Base-by-base conservation (phyloP, 2,888 invertebrate species). In the Scaptomyza polygonia region DNA sequence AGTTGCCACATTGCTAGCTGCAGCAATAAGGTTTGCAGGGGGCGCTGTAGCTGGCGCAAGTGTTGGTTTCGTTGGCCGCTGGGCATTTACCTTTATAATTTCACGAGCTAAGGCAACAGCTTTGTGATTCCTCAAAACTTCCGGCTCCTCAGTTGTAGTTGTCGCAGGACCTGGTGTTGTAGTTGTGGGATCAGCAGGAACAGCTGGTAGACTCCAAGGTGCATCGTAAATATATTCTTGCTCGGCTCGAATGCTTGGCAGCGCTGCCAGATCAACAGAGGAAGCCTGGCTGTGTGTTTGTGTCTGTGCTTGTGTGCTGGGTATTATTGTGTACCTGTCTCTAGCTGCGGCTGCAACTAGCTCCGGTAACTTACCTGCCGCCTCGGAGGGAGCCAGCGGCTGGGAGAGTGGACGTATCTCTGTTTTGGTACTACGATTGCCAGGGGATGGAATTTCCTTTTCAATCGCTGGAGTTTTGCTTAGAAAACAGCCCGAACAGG, bases 401-500 rank as follows among this genome's bases (percentile, higher is more conserved):
- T 61, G 63, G 2, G 85, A 73, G 7, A 87, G 67, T 8, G 88
- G 63, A n/a, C 84, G 86, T 29, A 88, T 88, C 14, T 78, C 79
- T 2, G 64, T 88, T 44, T 88, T 86, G 8, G 56, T 52, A 9
- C n/a, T 21, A 5, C 25, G 59, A 11, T 27, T 34, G 34, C 21
- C 63, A 0, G 27, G 0, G 4, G 36, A 9, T 1, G 45, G n/a
- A 29, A 44, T 11, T 6, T n/a, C 14, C 18, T 12, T 14, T 29
- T 11, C 30, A 3, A 36, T 55, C 6, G 58, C 30, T 1, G 58
- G 42, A 0, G 75, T 63, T 29, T 79, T 81, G 9, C 52, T 54
- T 29, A 89, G 57, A 42, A 87, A 90, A 45, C 90, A 90, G 12
- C 90, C 90, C 0, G 90, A 86, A 53, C 90, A 90, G 42, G 86